phyloP scores from a whole-genome alignment of 2,888 invertebrate genomes.

The Lacanobia wlatinum region DNA sequence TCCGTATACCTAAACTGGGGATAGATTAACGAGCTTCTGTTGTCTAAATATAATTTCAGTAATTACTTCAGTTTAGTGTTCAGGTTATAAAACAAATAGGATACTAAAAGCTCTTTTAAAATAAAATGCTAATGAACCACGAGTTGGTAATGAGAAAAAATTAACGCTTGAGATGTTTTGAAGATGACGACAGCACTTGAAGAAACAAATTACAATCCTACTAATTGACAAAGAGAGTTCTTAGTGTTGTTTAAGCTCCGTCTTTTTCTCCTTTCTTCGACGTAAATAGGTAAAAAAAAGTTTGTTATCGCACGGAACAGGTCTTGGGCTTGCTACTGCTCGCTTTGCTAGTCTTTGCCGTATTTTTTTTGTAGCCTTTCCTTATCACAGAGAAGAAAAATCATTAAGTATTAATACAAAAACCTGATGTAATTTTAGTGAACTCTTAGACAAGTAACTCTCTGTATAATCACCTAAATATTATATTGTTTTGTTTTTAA shows the following conservation, averaged over 20 bases:
- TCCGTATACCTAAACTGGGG: neutral
- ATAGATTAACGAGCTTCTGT: constrained; percentile 4
- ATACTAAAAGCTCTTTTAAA: constrained; percentile 40
- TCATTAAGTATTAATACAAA: constrained; percentile 22
- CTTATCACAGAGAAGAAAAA: constrained; percentile 21
- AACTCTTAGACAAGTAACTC: neutral
- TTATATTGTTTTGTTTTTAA: neutral
- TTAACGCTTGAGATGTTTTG: constrained; percentile 55
- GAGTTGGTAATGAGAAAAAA: constrained; percentile 57
- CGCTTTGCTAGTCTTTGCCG: constrained; percentile 36
- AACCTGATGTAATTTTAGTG: neutral
- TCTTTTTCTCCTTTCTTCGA: constrained; percentile 52
- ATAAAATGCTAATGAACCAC: constrained; percentile 54
- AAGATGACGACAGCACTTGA: constrained; percentile 48
- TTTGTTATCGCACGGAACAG: constrained; percentile 54
- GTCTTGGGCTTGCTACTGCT: constrained; percentile 33
- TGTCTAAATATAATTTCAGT: constrained; percentile 15
- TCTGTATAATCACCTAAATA: neutral
- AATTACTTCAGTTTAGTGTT: constrained; percentile 23
- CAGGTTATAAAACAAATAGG: constrained; percentile 29
- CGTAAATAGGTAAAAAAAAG: constrained; percentile 53
- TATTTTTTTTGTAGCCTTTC: constrained; percentile 46
- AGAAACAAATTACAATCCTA: constrained; percentile 53
- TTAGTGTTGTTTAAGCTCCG: constrained; percentile 52
- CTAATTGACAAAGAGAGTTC: constrained; percentile 56